Evolutionary conservation across 2,888 invertebrate genomes (phyloP), one percentile per base, ranked within the genome.

Genomic region (Mayetiola destructor): DNA sequence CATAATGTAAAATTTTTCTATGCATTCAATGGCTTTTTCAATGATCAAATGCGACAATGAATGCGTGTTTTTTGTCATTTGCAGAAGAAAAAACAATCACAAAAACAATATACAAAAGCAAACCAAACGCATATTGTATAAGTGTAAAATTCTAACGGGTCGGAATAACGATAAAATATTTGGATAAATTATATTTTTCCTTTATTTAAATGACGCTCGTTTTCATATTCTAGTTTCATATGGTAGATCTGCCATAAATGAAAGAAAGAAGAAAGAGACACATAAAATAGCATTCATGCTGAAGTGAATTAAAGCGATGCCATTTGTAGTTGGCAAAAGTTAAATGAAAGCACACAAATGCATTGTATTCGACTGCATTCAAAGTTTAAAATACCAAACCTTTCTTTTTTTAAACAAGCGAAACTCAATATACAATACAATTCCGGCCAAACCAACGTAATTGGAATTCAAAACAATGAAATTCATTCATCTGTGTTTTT

Each of bases 1-100:
- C n/a, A n/a, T n/a, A n/a, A n/a, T n/a, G n/a, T n/a, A n/a, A n/a
- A n/a, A n/a, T n/a, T n/a, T n/a, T n/a, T n/a, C n/a, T n/a, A n/a
- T n/a, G n/a, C 32, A 6, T 6, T 32, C 48, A 9, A 27, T 27
- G 48, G 27, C 23, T 27, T 27, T 16, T 48, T 27, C 27, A 48
- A 48, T 48, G 48, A 48, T 48, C 27, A 48, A 48, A 27, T 48
- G 48, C n/a, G 48, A 48, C 48, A 48, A 42, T 48, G 48, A 48
- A 48, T 16, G n/a, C 27, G 48, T 48, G 27, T 16, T 27, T 27
- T 27, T 48, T 48, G 27, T 48, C 48, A 16, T 48, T 27, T 10
- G 2, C 23, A 48, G 27, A 48, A 23, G 14, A 48, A 48, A 16
- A n/a, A n/a, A n/a, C n/a, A n/a, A n/a, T n/a, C n/a, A n/a, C n/a